These are phyloP conservation scores for Rhinophrynus dorsalis DNA, from an alignment of 2,797 vertebrate species.

Conservation along the genomic window DNA sequence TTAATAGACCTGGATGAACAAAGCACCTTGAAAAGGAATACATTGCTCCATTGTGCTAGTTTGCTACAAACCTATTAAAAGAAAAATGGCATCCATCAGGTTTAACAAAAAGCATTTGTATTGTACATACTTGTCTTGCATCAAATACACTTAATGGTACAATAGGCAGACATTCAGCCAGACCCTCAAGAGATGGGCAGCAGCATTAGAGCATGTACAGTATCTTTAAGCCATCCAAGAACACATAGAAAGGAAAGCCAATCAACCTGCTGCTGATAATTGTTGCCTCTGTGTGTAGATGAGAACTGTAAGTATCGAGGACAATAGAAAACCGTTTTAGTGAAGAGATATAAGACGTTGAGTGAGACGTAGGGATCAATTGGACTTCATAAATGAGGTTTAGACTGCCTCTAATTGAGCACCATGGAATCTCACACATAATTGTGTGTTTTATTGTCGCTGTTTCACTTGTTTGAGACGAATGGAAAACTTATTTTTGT, in stretches of 20 bases:
- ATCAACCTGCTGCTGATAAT: constrained; percentile 26
- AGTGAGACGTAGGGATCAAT: not conserved
- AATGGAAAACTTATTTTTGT: too few species aligned
- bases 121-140: constrained; percentile 60
- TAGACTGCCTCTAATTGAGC: not conserved
- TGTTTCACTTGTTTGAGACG: too few species aligned
- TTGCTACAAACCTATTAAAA: constrained; percentile 58
- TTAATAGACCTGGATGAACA: constrained; percentile 52
- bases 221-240: constrained; percentile 53
- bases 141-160: constrained; percentile 62
- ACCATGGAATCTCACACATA: not conserved
- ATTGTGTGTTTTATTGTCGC: too few species aligned
- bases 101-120: constrained; percentile 60
- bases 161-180: constrained; percentile 58
- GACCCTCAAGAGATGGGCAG: constrained; percentile 54
- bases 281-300: constrained; percentile 47
- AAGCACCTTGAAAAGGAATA: constrained; percentile 57
- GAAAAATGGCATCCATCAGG: constrained; percentile 59
- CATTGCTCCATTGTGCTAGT: constrained; percentile 47
- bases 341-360: not conserved
- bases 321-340: constrained; percentile 30
- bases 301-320: constrained; percentile 31
- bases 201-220: constrained; percentile 44
- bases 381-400: not conserved
- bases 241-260: constrained; percentile 39